Conservation (phyloP, 2,113 vertebrate species). For the Paramormyrops kingsleyae region DNA sequence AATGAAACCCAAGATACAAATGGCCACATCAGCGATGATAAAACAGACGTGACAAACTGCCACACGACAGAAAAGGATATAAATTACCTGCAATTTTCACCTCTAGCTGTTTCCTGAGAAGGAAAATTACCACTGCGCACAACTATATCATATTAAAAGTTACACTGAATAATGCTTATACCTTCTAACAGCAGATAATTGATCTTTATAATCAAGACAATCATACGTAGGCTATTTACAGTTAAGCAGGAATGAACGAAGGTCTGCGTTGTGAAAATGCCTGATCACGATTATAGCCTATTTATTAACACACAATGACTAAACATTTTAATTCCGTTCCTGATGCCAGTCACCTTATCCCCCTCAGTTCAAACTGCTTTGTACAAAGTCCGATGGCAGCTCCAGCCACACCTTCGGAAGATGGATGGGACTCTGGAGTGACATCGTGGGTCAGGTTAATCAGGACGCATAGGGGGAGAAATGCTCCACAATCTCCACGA, state of each 20-base stretch:
- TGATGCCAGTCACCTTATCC: background rate
- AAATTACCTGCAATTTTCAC: background rate
- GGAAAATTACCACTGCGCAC: background rate
- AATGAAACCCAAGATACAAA: constrained; percentile 8
- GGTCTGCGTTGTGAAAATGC: background rate
- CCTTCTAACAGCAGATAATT: background rate
- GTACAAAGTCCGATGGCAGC: background rate
- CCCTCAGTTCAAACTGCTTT: background rate
- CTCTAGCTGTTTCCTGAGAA: background rate
- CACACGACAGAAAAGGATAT: background rate
- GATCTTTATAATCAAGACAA: background rate
- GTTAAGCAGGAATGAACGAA: background rate
- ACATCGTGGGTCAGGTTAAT: background rate
- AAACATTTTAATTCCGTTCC: background rate
- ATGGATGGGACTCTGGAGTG: background rate
- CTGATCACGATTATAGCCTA: background rate
- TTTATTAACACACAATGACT: background rate
- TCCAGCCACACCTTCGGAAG: background rate
- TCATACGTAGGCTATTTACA: background rate
- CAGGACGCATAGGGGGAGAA: background rate
- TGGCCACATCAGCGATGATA: background rate
- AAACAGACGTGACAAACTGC: constrained; percentile 2
- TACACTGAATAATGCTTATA: background rate
- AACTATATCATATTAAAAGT: too few relatives aligned
- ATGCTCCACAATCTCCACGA: background rate